Base-by-base conservation (phyloP, 53 echinoderm and acorn worm species). In the Henricia sp. region DNA sequence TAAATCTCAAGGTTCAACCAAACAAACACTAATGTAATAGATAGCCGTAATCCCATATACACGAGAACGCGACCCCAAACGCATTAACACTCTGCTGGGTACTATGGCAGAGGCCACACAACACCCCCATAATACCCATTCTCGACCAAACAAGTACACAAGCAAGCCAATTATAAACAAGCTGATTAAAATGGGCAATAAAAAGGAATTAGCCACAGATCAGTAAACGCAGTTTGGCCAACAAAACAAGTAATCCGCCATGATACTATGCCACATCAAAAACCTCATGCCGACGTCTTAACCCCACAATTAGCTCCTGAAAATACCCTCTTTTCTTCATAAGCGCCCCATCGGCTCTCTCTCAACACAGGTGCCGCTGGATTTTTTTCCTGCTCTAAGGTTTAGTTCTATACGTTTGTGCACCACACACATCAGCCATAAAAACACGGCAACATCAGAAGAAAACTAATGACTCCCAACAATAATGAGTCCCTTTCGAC, bases 251-350 rank as follows among this genome's bases (percentile, higher is more conserved):
- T 59, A 42, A 76, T 56, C 34, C 39, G 48, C 42, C 64, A 57
- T 63, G 80, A 80, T 64, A 80, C 48, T 24, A 80, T n/a, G n/a
- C 80, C 80, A 80, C 80, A 80, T 80, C 80, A 80, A 4, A 80
- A 32, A 64, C 80, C 48, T 12, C 13, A 2, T 46, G 63, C 80
- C 80, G 80, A 62, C 62, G 44, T 42, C 63, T 62, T 34, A 63
- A 77, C 30, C 43, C 62, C 46, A 33, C 80, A 80, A 64, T 70
- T 62, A 80, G 80, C 63, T 64, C 63, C 37, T 42, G 39, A 76
- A 76, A 74, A 54, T 76, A 41, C 56, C 59, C 76, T 39, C 76
- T 29, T 58, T 76, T 76, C 76, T 76, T 57, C 1, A 2, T 76
- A 58, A 76, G 59, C 38, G 41, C 76, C 59, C 76, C 57, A 16